Evolutionary conservation across 1,140 invertebrate genomes (phyloP), one percentile per base, ranked within the genome.

Genomic region (Zophobas atratus): DNA sequence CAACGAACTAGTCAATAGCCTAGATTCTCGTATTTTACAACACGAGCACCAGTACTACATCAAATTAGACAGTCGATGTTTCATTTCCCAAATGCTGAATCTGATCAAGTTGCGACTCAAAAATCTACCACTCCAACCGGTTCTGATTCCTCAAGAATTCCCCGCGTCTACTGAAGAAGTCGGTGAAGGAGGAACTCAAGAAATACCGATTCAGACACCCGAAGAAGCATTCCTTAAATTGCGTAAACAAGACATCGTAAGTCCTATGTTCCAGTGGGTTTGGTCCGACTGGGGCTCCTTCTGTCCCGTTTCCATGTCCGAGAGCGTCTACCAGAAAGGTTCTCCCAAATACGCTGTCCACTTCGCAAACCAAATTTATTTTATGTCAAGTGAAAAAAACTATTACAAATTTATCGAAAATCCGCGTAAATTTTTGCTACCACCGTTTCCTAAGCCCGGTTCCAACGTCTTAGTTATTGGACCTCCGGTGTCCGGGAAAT

Each of bases 341-440:
- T 81, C 82, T 34, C 77, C 86, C 1, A 87, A 89, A 80, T 88
- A 87, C 82, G 87, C 89, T 6, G 88, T 91, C 1, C 86, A 86
- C 60, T 90, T 92, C 77, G 87, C 91, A 82, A 90, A 90, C 82
- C 88, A 89, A 79, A 84, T 92, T 8, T 92, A 88, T 81, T 88
- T 91, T 41, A 78, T 92, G 20, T 88, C 88, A 20, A 88, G 88
- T 67, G 77, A 85, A 6, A 81, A 88, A 55, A 81, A 86, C 6
- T 84, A 87, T 77, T 77, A 87, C 39, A 80, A 82, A 39, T 92
- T 92, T 83, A 85, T 87, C 70, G 85, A 86, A 80, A 92, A 92
- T 84, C 91, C 91, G n/a, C 85, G 90, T 34, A 87, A 88, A 0
- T 92, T 86, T 85, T 71, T 89, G 3, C 56, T 85, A 20, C 83